Percentiles rank a stretch among this genome's conserved stretches.
phyloP scores from a whole-genome alignment of 1,140 invertebrate genomes.

The Melanaphis sacchari region DNA sequence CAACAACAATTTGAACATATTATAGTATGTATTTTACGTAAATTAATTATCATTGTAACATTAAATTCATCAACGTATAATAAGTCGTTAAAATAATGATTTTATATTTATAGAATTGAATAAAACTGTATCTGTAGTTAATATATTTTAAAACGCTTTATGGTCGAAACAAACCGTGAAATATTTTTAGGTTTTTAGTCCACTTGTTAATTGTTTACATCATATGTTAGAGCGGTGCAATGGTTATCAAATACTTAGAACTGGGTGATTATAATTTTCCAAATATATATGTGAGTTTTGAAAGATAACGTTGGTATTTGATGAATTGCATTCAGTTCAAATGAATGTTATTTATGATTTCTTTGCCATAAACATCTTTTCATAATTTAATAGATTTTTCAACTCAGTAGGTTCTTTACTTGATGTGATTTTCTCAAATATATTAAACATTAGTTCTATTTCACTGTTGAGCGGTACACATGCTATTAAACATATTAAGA shows the following conservation, averaged over 20 bases:
- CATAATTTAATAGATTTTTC: constrained; percentile 31
- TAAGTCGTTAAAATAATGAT: neutral
- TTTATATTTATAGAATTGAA: constrained; percentile 12
- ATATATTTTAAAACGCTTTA: neutral
- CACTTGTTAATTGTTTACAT: neutral
- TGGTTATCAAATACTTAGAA: neutral
- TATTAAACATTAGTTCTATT: neutral
- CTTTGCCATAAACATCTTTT: constrained; percentile 6
- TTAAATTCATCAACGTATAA: neutral
- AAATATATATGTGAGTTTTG: neutral
- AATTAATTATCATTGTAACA: neutral
- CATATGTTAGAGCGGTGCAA: neutral
- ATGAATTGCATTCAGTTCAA: constrained; percentile 20
- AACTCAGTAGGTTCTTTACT: neutral
- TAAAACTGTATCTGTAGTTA: neutral
- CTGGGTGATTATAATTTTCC: neutral
- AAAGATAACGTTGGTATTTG: neutral
- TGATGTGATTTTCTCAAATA: neutral
- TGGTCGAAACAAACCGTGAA: neutral
- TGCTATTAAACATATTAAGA: neutral
- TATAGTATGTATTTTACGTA: neutral
- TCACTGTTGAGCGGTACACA: neutral
- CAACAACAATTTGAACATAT: neutral
- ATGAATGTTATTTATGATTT: constrained; percentile 23
- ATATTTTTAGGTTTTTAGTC: neutral